These are phyloP conservation scores for Rhadinocentrus ornatus DNA, from an alignment of 2,797 vertebrate species.

Conservation along the genomic window DNA sequence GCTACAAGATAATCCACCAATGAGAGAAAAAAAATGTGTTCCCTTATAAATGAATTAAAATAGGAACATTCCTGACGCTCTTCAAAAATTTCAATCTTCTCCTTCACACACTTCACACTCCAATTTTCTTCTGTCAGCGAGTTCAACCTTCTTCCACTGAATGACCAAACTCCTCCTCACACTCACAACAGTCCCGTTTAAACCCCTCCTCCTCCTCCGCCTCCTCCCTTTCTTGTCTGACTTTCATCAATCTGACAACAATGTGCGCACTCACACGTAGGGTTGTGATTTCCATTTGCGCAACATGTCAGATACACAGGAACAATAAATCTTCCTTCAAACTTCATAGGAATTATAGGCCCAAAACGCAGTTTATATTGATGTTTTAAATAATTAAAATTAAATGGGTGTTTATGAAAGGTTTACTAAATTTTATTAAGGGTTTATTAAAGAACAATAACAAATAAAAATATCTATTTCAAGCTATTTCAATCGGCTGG, in stretches of 20 bases:
- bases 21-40: slow-evolving; percentile 26
- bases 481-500: background rate
- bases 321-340: background rate
- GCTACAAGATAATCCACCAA: slow-evolving; percentile 54
- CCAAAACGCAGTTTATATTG: background rate
- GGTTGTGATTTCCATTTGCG: slow-evolving; percentile 40
- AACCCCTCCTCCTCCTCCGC: slow-evolving; percentile 45
- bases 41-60: background rate
- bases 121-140: slow-evolving; percentile 49
- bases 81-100: slow-evolving; percentile 50
- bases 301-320: slow-evolving; percentile 10
- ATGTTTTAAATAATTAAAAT: background rate
- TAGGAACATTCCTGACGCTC: slow-evolving; percentile 17
- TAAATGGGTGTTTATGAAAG: background rate
- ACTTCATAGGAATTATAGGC: background rate
- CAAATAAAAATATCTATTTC: background rate
- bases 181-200: slow-evolving; percentile 50
- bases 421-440: too few species aligned
- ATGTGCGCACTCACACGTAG: slow-evolving; percentile 36
- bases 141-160: slow-evolving; percentile 66
- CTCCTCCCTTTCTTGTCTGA: slow-evolving; percentile 1
- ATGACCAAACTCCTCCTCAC: slow-evolving; percentile 64
- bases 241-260: slow-evolving; percentile 52
- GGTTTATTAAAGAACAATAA: too few species aligned
- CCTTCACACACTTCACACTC: slow-evolving; percentile 61